Evolutionary conservation across 2,888 invertebrate genomes (phyloP), one percentile per base, ranked within the genome.

Genomic region (Cephonodes hylas): DNA sequence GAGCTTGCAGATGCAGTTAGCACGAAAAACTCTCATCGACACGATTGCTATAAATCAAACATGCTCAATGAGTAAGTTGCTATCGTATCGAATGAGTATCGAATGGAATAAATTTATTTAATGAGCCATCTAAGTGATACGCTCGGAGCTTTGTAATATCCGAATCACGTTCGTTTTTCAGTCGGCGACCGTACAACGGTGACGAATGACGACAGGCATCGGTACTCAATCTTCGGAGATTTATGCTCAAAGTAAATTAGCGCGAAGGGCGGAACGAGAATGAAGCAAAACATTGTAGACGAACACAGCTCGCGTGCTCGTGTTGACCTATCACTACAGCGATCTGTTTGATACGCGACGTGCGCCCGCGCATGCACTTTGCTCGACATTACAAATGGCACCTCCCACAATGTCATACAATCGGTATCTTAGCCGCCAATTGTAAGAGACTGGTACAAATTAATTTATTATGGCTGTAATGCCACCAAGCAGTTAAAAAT

Each of bases 131-230:
- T 85, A 86, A 89, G 83, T 85, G 85, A 77, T 80, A 76, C 79
- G 76, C 80, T 84, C 83, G 85, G 80, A 80, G 81, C 80, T 77
- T 82, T 86, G 83, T 88, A 84, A 88, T 86, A 87, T 83, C 79
- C 81, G 76, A 85, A 89, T 85, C 89, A 88, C 87, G 88, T 86
- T 88, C 84, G 83, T 83, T 86, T 89, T 87, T 87, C 81, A 84
- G 79, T 70, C 69, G 71, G 74, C 71, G 73, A 74, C 68, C 74
- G 75, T 73, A 76, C 76, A 75, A 78, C 84, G 69, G 83, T 81
- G 83, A 86, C 83, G 82, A 84, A 86, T 86, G 79, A 78, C 77
- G 79, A 83, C 84, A 83, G 72, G 77, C 71, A 71, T 65, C 75
- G 71, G 67, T 67, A 76, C 73, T 73, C 71, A 73, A 74, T 73